Evolutionary conservation across 1,140 invertebrate species (phyloP).

Genomic region (Tribolium castaneum): DNA sequence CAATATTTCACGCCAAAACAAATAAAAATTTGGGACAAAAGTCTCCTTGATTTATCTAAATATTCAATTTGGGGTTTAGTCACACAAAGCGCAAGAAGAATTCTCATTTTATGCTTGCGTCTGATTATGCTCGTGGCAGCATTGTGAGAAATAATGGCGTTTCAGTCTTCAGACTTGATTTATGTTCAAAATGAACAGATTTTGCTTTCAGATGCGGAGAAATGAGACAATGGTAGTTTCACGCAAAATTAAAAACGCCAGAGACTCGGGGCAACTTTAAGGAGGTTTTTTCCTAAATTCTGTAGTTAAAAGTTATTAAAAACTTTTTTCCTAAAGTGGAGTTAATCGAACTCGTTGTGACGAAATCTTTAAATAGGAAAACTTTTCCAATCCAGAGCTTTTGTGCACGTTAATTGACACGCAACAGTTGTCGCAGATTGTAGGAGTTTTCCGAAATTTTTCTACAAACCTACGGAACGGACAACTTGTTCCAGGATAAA

Average conservation of each 20-base stretch:
- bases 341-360: neutral
- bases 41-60: too few relatives aligned
- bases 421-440: neutral
- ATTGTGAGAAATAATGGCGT: conserved; percentile 5
- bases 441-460: too few relatives aligned
- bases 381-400: neutral
- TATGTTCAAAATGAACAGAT: conserved; percentile 6
- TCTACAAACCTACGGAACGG: neutral
- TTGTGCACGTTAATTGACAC: neutral
- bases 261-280: too few relatives aligned
- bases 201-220: neutral
- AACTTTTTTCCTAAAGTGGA: neutral
- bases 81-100: neutral
- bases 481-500: neutral
- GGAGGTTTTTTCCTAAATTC: too few relatives aligned
- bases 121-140: neutral
- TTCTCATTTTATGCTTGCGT: neutral
- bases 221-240: conserved; percentile 3
- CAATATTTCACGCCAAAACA: neutral
- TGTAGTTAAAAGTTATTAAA: neutral
- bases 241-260: neutral
- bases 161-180: conserved; percentile 1
- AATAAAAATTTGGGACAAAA: too few relatives aligned
- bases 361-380: neutral
- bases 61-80: neutral